phyloP scores from a whole-genome alignment of 2,113 vertebrate species.

The Manacus vitellinus region DNA sequence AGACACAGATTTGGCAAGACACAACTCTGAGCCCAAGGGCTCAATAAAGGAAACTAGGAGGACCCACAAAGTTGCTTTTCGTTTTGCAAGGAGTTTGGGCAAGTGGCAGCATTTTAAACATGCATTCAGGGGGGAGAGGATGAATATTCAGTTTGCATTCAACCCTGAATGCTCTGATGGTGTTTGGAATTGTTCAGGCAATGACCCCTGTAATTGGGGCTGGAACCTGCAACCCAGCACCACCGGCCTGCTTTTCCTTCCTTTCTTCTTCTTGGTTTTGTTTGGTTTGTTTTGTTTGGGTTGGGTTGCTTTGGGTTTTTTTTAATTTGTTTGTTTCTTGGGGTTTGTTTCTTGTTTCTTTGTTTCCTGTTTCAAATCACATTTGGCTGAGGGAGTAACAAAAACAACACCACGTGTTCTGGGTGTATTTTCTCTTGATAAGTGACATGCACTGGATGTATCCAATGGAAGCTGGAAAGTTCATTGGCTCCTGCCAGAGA shows the following conservation, averaged over 20 bases:
- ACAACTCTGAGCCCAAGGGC: background rate
- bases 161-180: background rate
- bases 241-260: background rate
- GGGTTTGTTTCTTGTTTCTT: background rate
- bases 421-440: background rate
- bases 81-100: background rate
- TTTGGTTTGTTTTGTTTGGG: background rate
- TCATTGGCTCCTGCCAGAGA: background rate
- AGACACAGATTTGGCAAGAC: background rate
- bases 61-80: background rate
- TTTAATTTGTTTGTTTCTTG: background rate
- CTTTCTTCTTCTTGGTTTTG: background rate
- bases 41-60: background rate
- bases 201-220: background rate
- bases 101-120: background rate
- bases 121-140: background rate
- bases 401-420: background rate
- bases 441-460: background rate
- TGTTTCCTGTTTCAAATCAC: background rate
- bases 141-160: conserved; percentile 36
- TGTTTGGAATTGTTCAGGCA: background rate
- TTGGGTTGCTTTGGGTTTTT: background rate
- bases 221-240: background rate
- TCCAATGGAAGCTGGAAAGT: background rate
- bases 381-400: background rate